These are phyloP conservation scores for Hemicordylus capensis DNA, from an alignment of 2,113 vertebrate species.

Conservation along the genomic window DNA sequence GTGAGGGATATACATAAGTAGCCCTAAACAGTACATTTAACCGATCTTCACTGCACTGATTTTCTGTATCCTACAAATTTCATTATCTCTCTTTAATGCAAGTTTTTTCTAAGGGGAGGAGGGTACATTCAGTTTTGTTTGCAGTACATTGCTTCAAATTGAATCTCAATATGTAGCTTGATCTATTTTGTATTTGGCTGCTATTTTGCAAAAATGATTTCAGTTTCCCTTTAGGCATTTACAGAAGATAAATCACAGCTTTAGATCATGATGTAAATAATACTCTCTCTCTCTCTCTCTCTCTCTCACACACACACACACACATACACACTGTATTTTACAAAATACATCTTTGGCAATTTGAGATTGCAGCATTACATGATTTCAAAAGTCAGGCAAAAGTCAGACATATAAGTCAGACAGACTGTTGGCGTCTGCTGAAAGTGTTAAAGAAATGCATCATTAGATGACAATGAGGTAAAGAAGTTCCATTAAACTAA, in stretches of 20 bases:
- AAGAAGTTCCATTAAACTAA: neutral
- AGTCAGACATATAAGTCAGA: neutral
- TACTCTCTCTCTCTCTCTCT: neutral
- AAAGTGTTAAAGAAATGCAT: conserved; percentile 32
- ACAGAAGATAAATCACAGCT: neutral
- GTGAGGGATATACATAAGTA: neutral
- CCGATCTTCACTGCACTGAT: neutral
- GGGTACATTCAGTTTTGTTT: neutral
- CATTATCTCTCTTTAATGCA: rapidly evolving
- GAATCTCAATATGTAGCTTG: neutral
- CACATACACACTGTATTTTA: neutral
- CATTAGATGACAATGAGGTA: conserved; percentile 13
- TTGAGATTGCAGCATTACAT: neutral
- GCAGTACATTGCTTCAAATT: neutral
- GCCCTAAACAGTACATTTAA: rapidly evolving
- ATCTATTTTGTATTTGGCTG: rapidly evolving
- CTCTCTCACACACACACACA: neutral
- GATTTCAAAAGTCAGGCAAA: rapidly evolving
- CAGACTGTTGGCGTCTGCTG: neutral
- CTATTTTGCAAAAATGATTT: conserved; percentile 8
- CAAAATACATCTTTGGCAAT: neutral
- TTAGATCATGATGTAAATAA: neutral
- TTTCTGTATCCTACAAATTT: neutral
- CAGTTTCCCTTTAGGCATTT: neutral
- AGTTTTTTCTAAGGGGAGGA: neutral